phyloP scores from a whole-genome alignment of 2,888 invertebrate species.

The Octodonta nipae region DNA sequence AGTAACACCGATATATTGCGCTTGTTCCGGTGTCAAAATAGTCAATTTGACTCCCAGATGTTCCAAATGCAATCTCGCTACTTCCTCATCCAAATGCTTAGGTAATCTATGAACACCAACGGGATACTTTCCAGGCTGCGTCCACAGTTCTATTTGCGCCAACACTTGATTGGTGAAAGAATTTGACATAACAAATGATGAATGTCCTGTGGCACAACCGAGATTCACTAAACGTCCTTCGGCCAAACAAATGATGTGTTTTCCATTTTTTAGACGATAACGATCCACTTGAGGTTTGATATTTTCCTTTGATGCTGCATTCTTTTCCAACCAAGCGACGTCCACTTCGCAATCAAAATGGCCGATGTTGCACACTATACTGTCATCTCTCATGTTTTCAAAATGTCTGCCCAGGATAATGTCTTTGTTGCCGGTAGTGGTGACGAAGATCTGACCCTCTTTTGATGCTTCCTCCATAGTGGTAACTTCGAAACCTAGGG shows the following conservation, averaged over 20 bases:
- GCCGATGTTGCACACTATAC: slow-evolving; percentile 97
- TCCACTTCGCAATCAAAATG: slow-evolving; percentile 94
- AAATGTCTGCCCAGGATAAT: slow-evolving; percentile 85
- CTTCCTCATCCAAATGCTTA: slow-evolving; percentile 93
- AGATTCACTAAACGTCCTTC: slow-evolving; percentile 95
- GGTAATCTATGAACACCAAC: slow-evolving; percentile 80
- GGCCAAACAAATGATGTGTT: slow-evolving; percentile 85
- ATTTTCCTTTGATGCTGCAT: slow-evolving; percentile 73
- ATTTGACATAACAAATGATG: slow-evolving; percentile 98
- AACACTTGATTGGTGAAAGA: slow-evolving; percentile 98
- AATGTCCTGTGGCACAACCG: slow-evolving; percentile 97
- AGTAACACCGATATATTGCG: slow-evolving; percentile 79
- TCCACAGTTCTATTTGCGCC: slow-evolving; percentile 97
- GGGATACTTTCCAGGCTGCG: slow-evolving; percentile 66
- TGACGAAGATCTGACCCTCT: slow-evolving; percentile 87
- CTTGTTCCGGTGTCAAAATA: slow-evolving; percentile 71
- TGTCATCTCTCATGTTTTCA: slow-evolving; percentile 83
- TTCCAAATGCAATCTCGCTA: slow-evolving; percentile 86
- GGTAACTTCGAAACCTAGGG: slow-evolving; percentile 59
- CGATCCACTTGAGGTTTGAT: slow-evolving; percentile 96
- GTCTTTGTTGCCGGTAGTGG: slow-evolving; percentile 91
- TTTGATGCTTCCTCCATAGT: slow-evolving; percentile 91
- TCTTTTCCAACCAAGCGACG: slow-evolving; percentile 86
- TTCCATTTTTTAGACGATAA: slow-evolving; percentile 76
- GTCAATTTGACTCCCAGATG: slow-evolving; percentile 94